Base-by-base conservation (phyloP, 1,140 invertebrate genomes). In the Euborellia annulipes region DNA sequence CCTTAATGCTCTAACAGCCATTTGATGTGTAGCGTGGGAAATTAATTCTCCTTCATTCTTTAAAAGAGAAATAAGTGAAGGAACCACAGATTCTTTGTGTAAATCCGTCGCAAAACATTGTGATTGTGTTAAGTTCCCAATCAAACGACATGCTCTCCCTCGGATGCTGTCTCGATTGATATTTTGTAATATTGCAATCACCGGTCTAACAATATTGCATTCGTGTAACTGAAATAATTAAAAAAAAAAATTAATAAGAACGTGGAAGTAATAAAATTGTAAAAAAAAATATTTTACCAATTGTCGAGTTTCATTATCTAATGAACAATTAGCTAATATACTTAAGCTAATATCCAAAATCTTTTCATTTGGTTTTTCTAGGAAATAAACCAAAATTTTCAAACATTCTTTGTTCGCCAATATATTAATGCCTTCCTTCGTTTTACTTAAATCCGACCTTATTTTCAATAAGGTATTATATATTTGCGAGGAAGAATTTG, bases 321-420 rank as follows among this genome's bases (percentile, higher is more conserved):
- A 58, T 51, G 69, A 69, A 53, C 70, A 66, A 57, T 73, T 72
- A n/a, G 70, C 71, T 32, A 74, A 58, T 53, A 72, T 72, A 53
- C 71, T 74, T 48, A 74, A 53, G 19, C 64, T 60, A 40, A 71
- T 55, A 58, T 72, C 65, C 16, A 70, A 53, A 34, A 69, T 64
- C 53, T 60, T 66, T 58, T 68, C 64, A 53, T 67, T 66, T 13
- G 65, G 62, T 54, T 67, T 67, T 14, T 47, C 44, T 39, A 46
- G 54, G 44, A 52, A 47, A 23, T 53, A 46, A 39, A 48, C 49
- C 14, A 55, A 47, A 32, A 50, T 36, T 38, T 45, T 45, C 41
- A 51, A 45, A 21, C 55, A 54, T 19, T 54, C 58, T 49, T 62
- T 60, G 34, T 61, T 55, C 44, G 59, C 56, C 13, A 62, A 43